Evolutionary conservation across 2,113 vertebrate species (phyloP), one percentile per base, ranked within the genome.

Genomic region (Thomomys bottae): DNA sequence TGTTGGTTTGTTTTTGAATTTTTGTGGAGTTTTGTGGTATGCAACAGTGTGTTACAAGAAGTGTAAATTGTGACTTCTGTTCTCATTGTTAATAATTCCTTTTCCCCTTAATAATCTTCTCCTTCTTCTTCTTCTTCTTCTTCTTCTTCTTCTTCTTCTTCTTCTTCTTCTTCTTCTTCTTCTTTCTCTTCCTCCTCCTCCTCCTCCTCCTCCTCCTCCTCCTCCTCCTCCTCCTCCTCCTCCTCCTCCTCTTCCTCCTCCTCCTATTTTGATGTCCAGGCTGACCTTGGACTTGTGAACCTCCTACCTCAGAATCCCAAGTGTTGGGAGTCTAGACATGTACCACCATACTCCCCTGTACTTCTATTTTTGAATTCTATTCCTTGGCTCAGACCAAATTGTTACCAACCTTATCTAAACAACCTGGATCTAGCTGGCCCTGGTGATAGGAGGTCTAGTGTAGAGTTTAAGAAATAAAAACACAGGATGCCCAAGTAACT

Each of bases 61-160:
- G 49, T 70, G 28, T 59, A n/a, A 72, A 23, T 70, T 78, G 28
- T 77, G 8, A 82, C 77, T 73, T 81, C 32, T 26, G 20, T 79
- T 84, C 17, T 73, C 23, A 49, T 82, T 90, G 14, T 81, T 73
- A 95, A 78, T 38, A 88, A 89, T 77, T 78, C 54, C 15, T 61
- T 88, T 85, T 61, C 15, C 92, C 38, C 40, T 36, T 36, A 70
- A 70, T 40, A 64, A 1, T 12, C 45, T 11, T 8, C 45, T 49
- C 14, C 14, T 12, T 45, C 45, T 45, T 12, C 12, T 12, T 45
- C 45, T 45, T 5, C 12, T 5, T 45, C 6, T 45, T 5, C 12
- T 12, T 49, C 45, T 49, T 12, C 14, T 12, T 49, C 45, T 45
- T 2, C 17, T 2, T 12, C 45, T n/a, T n/a, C n/a, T n/a, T n/a